Evolutionary conservation across 2,888 invertebrate species (phyloP), one percentile per base, ranked within the genome.

Genomic region (Xylocampa areola): DNA sequence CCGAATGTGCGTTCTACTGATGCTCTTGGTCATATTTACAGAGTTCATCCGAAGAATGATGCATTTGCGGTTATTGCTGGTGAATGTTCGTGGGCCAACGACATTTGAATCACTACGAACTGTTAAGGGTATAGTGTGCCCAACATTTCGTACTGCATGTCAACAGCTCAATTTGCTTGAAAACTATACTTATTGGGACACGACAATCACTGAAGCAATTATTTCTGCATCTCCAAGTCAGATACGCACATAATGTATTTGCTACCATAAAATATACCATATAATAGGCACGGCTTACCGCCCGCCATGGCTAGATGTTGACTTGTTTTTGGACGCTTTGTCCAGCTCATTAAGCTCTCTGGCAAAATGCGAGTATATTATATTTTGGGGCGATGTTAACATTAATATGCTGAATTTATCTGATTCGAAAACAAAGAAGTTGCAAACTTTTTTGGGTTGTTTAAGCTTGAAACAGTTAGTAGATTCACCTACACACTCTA

Each of bases 161-260:
- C 45, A 68, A 68, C 69, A 66, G 53, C 35, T 79, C 33, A 57
- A 67, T 2, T 76, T 80, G 36, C 21, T 79, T 33, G 78, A 79
- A 58, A 62, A 71, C 57, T 69, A 76, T 61, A 53, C 35, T 13
- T 64, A 67, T 73, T 73, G 69, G 73, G 72, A 74, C 32, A 54
- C 50, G 40, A 69, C 66, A 61, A 76, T 72, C 67, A 55, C 62
- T 76, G 71, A 76, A 57, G 58, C 79, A 17, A 60, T 73, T 50
- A 59, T 77, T 19, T 71, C 65, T 57, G 58, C 74, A 59, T n/a
- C n/a, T n/a, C n/a, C n/a, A n/a, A n/a, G 60, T 57, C 73, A 80
- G 60, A 73, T 82, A 60, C 74, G 77, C 55, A 64, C 76, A 58
- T 67, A n/a, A n/a, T n/a, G n/a, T 82, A 61, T 81, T 79, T 51